Evolutionary conservation across 2,797 vertebrate species (phyloP).

Genomic region (Gymnothorax reevesii): DNA sequence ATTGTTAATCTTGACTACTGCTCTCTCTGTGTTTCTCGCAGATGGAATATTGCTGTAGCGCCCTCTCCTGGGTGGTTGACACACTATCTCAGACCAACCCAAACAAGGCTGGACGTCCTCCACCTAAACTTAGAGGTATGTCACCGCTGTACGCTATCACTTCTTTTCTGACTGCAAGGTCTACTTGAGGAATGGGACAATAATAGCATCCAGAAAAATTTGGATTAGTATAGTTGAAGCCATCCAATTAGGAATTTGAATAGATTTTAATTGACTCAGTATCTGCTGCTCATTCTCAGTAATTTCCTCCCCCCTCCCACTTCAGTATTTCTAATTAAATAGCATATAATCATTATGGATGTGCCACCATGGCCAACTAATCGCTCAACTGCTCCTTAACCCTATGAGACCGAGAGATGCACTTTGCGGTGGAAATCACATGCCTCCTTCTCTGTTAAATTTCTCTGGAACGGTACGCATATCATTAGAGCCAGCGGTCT

Average conservation of each 20-base stretch:
- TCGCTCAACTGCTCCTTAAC: too few species aligned
- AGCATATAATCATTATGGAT: not conserved
- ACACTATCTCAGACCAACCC: constrained; percentile 72
- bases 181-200: not conserved
- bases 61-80: constrained; percentile 82
- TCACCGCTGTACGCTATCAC: not conserved
- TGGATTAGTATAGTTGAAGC: not conserved
- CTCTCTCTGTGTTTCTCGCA: constrained; percentile 44
- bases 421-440: too few species aligned
- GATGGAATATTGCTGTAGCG: constrained; percentile 80
- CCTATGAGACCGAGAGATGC: too few species aligned
- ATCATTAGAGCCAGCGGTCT: too few species aligned
- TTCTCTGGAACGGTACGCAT: too few species aligned
- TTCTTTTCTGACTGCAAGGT: not conserved
- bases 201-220: not conserved
- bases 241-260: not conserved
- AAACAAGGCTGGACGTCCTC: constrained; percentile 61
- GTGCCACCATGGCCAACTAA: too few species aligned
- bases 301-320: not conserved
- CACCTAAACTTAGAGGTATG: constrained; percentile 37
- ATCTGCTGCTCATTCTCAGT: not conserved
- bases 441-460: too few species aligned
- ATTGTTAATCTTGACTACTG: not conserved
- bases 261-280: not conserved
- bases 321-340: not conserved